Conservation (phyloP, 1,140 invertebrate species). For the Drosophila obscura region DNA sequence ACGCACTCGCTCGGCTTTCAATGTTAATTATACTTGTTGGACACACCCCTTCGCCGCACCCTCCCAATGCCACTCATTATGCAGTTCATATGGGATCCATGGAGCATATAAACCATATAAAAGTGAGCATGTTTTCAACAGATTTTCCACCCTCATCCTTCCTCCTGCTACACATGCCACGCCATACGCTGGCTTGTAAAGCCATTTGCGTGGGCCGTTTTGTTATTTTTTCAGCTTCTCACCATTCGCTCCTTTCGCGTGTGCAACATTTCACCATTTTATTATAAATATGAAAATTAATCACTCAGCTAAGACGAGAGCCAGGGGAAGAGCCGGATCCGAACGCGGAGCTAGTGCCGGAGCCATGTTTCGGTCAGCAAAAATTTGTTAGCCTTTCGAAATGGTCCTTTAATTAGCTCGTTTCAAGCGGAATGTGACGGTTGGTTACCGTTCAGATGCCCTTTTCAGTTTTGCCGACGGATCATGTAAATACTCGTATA, state of each 20-base stretch:
- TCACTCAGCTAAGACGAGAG: slow-evolving; percentile 54
- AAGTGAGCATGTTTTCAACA: slow-evolving; percentile 60
- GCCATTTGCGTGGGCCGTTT: slow-evolving; percentile 56
- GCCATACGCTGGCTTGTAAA: slow-evolving; percentile 31
- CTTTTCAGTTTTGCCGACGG: slow-evolving; percentile 10
- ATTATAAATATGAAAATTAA: slow-evolving; percentile 80
- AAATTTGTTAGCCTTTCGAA: slow-evolving; percentile 69
- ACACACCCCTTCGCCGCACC: slow-evolving; percentile 26
- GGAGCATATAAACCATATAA: slow-evolving; percentile 69
- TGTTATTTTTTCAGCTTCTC: slow-evolving; percentile 38
- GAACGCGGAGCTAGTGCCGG: not conserved
- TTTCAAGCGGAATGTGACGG: slow-evolving; percentile 49
- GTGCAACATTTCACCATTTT: slow-evolving; percentile 52
- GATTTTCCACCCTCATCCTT: slow-evolving; percentile 41
- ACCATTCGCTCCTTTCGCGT: slow-evolving; percentile 25
- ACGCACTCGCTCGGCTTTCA: slow-evolving; percentile 54
- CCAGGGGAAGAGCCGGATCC: not conserved
- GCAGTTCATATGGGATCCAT: slow-evolving; percentile 60
- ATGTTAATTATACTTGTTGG: slow-evolving; percentile 75
- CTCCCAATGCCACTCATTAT: slow-evolving; percentile 50
- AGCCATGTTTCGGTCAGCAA: slow-evolving; percentile 14
- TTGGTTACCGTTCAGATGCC: slow-evolving; percentile 39
- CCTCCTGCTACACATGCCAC: not conserved
- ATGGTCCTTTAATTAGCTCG: slow-evolving; percentile 72
- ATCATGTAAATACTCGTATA: not conserved